Evolutionary conservation across 2,113 vertebrate genomes (phyloP), one percentile per base, ranked within the genome.

Genomic region (Uria aalge): DNA sequence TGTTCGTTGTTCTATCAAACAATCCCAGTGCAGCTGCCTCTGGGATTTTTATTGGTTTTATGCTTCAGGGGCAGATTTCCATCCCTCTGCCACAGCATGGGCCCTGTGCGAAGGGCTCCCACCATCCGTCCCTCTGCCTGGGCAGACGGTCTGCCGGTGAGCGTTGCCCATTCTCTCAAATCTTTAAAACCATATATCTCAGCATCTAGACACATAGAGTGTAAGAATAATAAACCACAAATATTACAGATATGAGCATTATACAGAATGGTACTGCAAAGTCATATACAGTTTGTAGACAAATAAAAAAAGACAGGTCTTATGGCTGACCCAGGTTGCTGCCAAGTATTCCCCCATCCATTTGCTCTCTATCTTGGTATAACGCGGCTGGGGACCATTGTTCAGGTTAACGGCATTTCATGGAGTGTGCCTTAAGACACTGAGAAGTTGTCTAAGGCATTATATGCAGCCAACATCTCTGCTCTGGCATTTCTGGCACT

Each of bases 311-410:
- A 15, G 5, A 20, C 7, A 34, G 15, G 27, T 19, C 18, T 29
- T 0, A 0, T 30, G n/a, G 6, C 47, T 59, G 66, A 45, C 34
- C 8, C 19, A 36, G 27, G 21, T 19, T 68, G 36, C 38, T 87
- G 38, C 34, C 18, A 40, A 30, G 15, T 52, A 11, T 71, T 67
- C 21, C n/a, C 22, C 9, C 9, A 22, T 8, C 36, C 26, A 20
- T 15, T 15, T 69, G 41, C 56, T 85, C 32, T 81, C 19, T n/a
- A 5, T 18, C 56, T 85, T 6, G 6, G 19, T 32, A 17, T 7
- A 36, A 13, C 18, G n/a, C 1, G 1, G 24, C 43, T n/a, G 12
- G 19, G 27, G 34, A 22, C 1, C 0, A 4, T 11, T 6, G 0
- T 9, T 66, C 23, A 32, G 20, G 20, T 60, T 52, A 22, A 2